Percentiles rank a stretch among this genome's conserved stretches.
Evolutionary conservation across 1,140 invertebrate genomes (phyloP).

Genomic region (Lepidurus couesii): DNA sequence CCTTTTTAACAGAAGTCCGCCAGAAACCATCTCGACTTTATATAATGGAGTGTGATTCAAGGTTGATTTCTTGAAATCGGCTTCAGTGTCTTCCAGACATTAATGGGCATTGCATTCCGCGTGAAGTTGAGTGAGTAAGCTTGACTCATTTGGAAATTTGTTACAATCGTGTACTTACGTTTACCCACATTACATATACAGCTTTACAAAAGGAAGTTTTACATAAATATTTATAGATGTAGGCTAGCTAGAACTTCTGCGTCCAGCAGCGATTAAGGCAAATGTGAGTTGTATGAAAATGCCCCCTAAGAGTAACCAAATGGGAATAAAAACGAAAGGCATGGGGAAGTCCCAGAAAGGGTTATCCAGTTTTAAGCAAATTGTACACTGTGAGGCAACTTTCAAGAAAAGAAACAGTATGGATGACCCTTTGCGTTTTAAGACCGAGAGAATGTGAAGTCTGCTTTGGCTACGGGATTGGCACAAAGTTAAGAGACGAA

Average conservation of each 20-base stretch:
- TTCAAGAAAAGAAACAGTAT: background rate
- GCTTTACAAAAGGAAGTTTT: background rate
- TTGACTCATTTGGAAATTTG: background rate
- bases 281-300: background rate
- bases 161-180: constrained; percentile 11
- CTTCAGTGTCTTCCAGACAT: background rate
- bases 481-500: background rate
- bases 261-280: background rate
- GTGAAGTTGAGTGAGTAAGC: background rate
- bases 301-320: background rate
- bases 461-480: background rate
- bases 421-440: background rate
- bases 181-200: background rate
- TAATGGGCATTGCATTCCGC: background rate
- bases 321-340: background rate
- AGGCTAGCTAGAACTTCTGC: background rate
- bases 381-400: background rate
- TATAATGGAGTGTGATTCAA: background rate
- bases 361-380: background rate
- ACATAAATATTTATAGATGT: background rate
- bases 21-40: background rate
- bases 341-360: constrained; percentile 9
- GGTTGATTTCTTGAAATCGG: background rate
- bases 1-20: background rate
- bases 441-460: background rate